Base-by-base conservation (phyloP, 1,140 invertebrate species). In the Drosophila watanabei region DNA sequence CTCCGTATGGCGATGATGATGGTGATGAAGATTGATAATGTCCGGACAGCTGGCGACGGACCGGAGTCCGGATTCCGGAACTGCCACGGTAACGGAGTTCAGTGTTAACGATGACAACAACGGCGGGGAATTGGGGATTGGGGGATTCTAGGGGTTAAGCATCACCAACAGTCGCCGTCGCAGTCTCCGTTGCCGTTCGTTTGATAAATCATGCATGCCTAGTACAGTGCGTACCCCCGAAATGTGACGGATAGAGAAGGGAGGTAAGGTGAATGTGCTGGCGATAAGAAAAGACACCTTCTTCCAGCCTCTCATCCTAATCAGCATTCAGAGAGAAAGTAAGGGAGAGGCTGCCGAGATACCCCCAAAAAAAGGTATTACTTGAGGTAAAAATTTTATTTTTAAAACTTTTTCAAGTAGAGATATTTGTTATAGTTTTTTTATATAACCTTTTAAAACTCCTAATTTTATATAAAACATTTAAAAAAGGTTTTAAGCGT, bases 11-110 rank as follows among this genome's bases (percentile, higher is more conserved):
- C 71, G 54, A 61, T n/a, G 64, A 49, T 69, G 69, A 70, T 73
- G 70, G 73, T 75, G 71, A 75, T 75, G 71, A 75, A 73, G 71
- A 75, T 75, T 75, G 71, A 75, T 75, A 75, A 73, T 75, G 71
- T 61, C 69, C 54, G 66, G 52, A 60, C 43, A 60, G 45, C 43
- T 33, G 63, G 39, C 24, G 24, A 48, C 39, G 58, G 58, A 30
- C 39, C 30, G 2, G 46, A 65, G 16, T 43, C 18, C 66, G 2
- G 46, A 65, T 13, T 43, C 18, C 66, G 48, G 46, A 37, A 39
- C 30, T 39, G 60, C 14, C 10, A 48, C 43, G 20, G 7, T 32
- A 28, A 33, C 33, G 14, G 68, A 69, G 56, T 35, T 73, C 54
- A 57, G 69, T 75, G 71, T 57, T 73, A 75, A 75, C 71, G 69